Conservation (phyloP, 2,797 vertebrate species). For the Sebastes dallii region DNA sequence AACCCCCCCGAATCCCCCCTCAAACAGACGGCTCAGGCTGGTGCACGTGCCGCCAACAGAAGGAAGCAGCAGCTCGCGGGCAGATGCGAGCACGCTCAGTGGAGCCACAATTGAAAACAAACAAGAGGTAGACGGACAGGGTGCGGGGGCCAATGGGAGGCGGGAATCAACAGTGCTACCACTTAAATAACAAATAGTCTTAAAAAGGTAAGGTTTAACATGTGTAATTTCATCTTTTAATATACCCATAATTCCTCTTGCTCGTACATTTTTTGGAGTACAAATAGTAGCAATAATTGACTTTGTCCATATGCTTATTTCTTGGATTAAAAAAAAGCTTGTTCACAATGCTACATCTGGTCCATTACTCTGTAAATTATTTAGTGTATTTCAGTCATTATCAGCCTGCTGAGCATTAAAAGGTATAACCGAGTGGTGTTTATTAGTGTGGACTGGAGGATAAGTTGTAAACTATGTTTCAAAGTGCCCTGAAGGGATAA, state of each 20-base stretch:
- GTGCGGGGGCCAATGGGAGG: constrained; percentile 32
- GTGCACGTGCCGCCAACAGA: constrained; percentile 59
- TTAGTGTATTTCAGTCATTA: constrained; percentile 34
- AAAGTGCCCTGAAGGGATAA: constrained; percentile 14
- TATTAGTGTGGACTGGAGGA: constrained; percentile 9
- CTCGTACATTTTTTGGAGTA: neutral
- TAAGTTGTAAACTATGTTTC: constrained; percentile 16
- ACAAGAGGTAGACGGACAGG: constrained; percentile 34
- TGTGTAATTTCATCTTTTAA: neutral
- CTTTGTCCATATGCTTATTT: constrained; percentile 8
- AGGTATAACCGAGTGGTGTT: constrained; percentile 7
- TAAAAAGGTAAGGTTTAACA: neutral
- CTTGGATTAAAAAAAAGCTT: constrained; percentile 14
- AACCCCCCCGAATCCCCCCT: neutral
- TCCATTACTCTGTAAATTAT: constrained; percentile 45
- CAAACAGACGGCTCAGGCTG: constrained; percentile 50
- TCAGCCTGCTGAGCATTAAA: constrained; percentile 22
- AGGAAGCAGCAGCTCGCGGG: constrained; percentile 56
- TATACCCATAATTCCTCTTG: neutral
- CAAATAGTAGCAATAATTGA: neutral
- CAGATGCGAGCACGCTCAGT: constrained; percentile 54
- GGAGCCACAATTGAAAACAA: constrained; percentile 54
- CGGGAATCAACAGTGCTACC: neutral
- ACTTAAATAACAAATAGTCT: neutral
- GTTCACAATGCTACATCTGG: constrained; percentile 7